Evolutionary conservation across 1,140 invertebrate genomes (phyloP), one percentile per base, ranked within the genome.

Genomic region (Drosophila saltans): DNA sequence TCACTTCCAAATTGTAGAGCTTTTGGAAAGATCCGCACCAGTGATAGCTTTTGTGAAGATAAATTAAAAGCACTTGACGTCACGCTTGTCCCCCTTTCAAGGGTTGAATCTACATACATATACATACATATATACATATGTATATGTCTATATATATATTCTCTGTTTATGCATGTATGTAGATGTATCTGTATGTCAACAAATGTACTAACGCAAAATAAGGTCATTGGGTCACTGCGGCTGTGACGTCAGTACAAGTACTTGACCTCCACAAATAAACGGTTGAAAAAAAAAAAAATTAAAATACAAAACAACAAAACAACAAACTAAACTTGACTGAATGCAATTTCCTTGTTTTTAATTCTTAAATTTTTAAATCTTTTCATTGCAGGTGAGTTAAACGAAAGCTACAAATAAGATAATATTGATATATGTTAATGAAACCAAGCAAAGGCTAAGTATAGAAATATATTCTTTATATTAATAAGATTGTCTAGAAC

Each of bases 331-430:
- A 62, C 39, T 72, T 67, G 24, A 68, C 57, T 75, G 8, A 75
- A 67, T 62, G 41, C 40, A 24, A 39, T 33, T 48, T 39, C 62
- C 5, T 66, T 52, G 21, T 52, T 26, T 36, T 24, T 52, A 52
- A 52, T 52, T 6, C 3, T 39, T 8, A 28, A 26, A 36, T 26
- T 7, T 28, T 8, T 1, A 33, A 58, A 11, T 77, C 33, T 56
- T 86, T 39, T 86, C 72, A 16, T 86, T 86, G 26, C 80, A 88
- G 83, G 83, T 86, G 73, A 86, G 83, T 86, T 55, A 70, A 11
- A 10, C 39, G 33, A 55, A n/a, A 45, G 28, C 11, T 67, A 73
- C 6, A 40, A 21, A 8, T 28, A 9, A 24, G n/a, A 41, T n/a
- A 43, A 9, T 40, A 9, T 11, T 11, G 10, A 40, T 40, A 11